phyloP scores from a whole-genome alignment of 2,888 invertebrate genomes.

The Tipula vernalis region DNA sequence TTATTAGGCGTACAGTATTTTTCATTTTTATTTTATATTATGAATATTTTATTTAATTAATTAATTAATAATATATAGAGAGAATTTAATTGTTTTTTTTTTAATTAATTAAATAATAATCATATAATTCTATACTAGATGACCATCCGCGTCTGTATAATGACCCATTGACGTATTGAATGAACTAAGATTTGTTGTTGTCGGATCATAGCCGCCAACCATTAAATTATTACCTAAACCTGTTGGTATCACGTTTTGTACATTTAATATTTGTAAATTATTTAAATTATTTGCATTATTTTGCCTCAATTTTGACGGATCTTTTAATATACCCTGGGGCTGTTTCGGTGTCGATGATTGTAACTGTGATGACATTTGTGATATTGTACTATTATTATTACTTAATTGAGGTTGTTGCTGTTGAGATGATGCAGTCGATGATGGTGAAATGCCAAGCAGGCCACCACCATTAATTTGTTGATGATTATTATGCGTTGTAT shows the following conservation, averaged over 20 bases:
- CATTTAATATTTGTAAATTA: conserved; percentile 44
- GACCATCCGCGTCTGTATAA: conserved; percentile 36
- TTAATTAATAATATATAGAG: not conserved
- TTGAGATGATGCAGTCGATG: conserved; percentile 19
- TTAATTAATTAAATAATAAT: not conserved
- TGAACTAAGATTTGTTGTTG: conserved; percentile 30
- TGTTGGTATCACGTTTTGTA: conserved; percentile 38
- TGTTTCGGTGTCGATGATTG: conserved; percentile 32
- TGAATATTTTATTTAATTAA: not conserved
- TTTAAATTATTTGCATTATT: conserved; percentile 39
- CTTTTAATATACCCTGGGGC: conserved; percentile 49
- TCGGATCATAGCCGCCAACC: conserved; percentile 28
- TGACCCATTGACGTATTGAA: conserved; percentile 31
- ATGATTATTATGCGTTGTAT: conserved; percentile 27
- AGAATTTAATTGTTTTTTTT: not conserved
- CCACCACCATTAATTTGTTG: conserved; percentile 7
- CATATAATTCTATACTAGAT: conserved; percentile 29
- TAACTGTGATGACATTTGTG: conserved; percentile 15
- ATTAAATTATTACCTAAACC: conserved; percentile 30
- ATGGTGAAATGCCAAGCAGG: not conserved
- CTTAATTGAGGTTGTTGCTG: conserved; percentile 27
- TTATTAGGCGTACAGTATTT: not conserved
- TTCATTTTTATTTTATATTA: not conserved
- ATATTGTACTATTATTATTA: conserved; percentile 25
- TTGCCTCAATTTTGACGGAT: conserved; percentile 38